Conservation (phyloP, 37 sponge, comb jelly and placozoan species). For the Agelas oroides region DNA sequence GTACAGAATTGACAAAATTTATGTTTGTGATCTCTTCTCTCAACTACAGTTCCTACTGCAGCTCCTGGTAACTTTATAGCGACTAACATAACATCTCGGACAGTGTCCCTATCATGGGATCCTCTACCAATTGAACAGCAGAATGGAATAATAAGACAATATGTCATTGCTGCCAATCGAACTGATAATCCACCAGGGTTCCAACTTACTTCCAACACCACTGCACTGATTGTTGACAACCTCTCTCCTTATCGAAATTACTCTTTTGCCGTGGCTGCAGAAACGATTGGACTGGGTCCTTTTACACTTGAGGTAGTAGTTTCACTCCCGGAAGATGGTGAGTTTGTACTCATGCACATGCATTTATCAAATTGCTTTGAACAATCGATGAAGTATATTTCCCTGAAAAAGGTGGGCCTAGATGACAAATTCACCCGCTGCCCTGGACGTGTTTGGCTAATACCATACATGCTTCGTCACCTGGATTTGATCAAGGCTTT, state of each 20-base stretch:
- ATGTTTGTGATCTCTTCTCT: neutral
- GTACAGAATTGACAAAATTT: too few species aligned
- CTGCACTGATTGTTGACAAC: neutral
- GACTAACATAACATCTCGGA: neutral
- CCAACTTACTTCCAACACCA: neutral
- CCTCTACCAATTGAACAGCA: slow-evolving; percentile 6
- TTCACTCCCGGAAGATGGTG: too few species aligned
- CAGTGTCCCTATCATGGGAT: neutral
- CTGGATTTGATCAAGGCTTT: too few species aligned
- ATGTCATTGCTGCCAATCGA: neutral
- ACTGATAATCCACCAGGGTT: neutral
- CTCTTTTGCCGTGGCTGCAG: slow-evolving; percentile 37
- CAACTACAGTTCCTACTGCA: slow-evolving; percentile 19
- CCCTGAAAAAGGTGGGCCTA: too few species aligned
- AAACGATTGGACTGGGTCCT: slow-evolving; percentile 39
- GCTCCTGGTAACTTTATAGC: slow-evolving; percentile 1
- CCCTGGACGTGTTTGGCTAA: too few species aligned
- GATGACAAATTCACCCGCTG: too few species aligned
- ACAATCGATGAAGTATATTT: too few species aligned
- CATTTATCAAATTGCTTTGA: too few species aligned
- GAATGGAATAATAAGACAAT: slow-evolving; percentile 17
- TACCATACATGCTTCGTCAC: too few species aligned
- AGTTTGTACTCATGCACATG: too few species aligned
- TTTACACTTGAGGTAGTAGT: neutral
- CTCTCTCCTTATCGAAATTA: slow-evolving; percentile 43